Conservation (phyloP, 2,888 invertebrate species). For the Lithophane leautieri region DNA sequence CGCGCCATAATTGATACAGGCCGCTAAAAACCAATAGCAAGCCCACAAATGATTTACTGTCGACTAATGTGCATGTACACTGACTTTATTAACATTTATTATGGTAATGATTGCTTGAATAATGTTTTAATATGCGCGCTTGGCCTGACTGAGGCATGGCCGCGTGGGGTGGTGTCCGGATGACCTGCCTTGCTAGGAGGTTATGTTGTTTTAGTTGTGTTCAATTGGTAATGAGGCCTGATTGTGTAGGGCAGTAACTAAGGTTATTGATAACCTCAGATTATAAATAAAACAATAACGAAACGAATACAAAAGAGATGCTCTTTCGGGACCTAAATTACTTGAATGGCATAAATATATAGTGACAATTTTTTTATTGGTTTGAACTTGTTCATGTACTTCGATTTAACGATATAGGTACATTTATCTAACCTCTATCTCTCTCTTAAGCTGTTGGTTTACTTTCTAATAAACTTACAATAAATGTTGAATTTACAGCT, state of each 20-base stretch:
- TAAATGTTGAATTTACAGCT: too few relatives aligned
- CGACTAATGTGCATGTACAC: slow-evolving; percentile 85
- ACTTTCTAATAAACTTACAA: too few relatives aligned
- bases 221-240: background rate
- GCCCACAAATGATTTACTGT: slow-evolving; percentile 83
- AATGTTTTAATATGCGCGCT: slow-evolving; percentile 83
- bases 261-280: too few relatives aligned
- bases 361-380: too few relatives aligned
- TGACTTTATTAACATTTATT: slow-evolving; percentile 89
- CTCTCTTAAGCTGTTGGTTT: too few relatives aligned
- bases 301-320: too few relatives aligned
- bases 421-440: too few relatives aligned
- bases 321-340: too few relatives aligned
- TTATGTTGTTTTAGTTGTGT: slow-evolving; percentile 17
- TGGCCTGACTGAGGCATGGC: slow-evolving; percentile 57
- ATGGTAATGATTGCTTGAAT: slow-evolving; percentile 82
- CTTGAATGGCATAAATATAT: too few relatives aligned
- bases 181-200: slow-evolving; percentile 53
- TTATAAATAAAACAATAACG: too few relatives aligned
- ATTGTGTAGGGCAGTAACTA: background rate
- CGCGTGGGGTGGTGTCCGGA: slow-evolving; percentile 62
- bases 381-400: too few relatives aligned
- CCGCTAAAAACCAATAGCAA: slow-evolving; percentile 87
- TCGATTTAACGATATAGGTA: too few relatives aligned
- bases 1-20: slow-evolving; percentile 85